A percentile compares a stretch with the other conserved stretches of the same genome.
phyloP scores from a whole-genome alignment of 1,140 invertebrate genomes.

The Diabrotica virgifera region DNA sequence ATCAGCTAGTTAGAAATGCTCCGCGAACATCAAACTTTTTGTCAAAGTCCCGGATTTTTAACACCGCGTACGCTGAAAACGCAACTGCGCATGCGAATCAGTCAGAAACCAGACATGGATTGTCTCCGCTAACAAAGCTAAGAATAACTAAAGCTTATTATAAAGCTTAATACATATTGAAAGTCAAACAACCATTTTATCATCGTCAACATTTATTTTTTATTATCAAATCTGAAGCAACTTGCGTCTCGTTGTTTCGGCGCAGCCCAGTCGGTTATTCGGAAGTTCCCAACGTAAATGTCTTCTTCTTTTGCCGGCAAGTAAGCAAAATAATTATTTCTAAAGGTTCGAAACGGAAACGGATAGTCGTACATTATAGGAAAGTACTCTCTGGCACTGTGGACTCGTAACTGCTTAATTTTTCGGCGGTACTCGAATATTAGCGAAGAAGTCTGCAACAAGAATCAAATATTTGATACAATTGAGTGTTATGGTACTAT shows the following conservation, averaged over 20 bases:
- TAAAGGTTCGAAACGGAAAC: constrained; percentile 38
- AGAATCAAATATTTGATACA: neutral
- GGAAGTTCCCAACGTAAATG: constrained; percentile 14
- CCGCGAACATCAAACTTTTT: too few relatives aligned
- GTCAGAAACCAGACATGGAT: too few relatives aligned
- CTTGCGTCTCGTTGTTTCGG: neutral
- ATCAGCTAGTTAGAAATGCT: too few relatives aligned
- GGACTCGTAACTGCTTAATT: constrained; percentile 31
- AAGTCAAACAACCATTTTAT: too few relatives aligned
- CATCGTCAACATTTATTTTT: neutral
- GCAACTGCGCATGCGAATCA: too few relatives aligned
- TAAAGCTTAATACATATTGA: too few relatives aligned
- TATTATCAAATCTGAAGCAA: neutral
- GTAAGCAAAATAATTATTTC: constrained; percentile 43
- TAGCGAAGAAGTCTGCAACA: neutral
- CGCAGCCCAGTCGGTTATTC: neutral
- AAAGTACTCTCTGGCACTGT: constrained; percentile 39
- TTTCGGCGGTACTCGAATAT: constrained; percentile 11
- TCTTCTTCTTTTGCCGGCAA: constrained; percentile 39
- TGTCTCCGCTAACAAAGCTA: too few relatives aligned
- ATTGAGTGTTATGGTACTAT: too few relatives aligned
- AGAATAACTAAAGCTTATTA: too few relatives aligned
- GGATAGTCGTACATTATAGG: constrained; percentile 37
- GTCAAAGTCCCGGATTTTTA: too few relatives aligned
- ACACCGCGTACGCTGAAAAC: too few relatives aligned